Base-by-base conservation (phyloP, 2,113 vertebrate species). In the Tachycineta bicolor region DNA sequence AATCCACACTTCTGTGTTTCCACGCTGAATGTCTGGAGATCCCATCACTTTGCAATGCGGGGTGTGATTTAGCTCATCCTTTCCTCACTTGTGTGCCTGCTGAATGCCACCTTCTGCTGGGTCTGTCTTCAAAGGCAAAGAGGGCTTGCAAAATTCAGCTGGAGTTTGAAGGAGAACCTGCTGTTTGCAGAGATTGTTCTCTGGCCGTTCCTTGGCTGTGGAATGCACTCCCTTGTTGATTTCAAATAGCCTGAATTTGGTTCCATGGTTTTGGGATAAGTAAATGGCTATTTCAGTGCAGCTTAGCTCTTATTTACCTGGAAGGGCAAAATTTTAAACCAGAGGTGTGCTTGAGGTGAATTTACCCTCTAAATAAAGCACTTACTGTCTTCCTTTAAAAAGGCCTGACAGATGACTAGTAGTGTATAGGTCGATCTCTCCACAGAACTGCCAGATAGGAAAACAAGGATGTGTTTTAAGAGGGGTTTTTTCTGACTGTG, bases 21-120 rank as follows among this genome's bases (percentile, higher is more conserved):
- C 56, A 2, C 52, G 29, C 53, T 73, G 70, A 49, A 33, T 77
- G 87, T 64, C 37, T 73, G 15, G 53, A 53, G 64, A 23, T 50
- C 10, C 0, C 37, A 15, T 76, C 77, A 39, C 52, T 82, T 33
- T 24, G 71, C 25, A 62, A 33, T 67, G 44, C 3, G 0, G n/a
- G 44, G 18, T 1, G 1, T 58, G 26, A 43, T 34, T 65, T 71
- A 28, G 20, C 46, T 73, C 52, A 67, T 62, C 31, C 49, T 69
- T 13, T 55, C 24, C 60, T 82, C n/a, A 1, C 18, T 64, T 20
- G 4, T 33, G 4, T 64, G 23, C 41, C 50, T 49, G 43, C n/a
- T 53, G 56, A 53, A 49, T 0, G 0, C 33, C 14, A 1, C 1
- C 13, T 65, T 71, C 44, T 68, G 18, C 49, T 73, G 12, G 9